Conservation (phyloP, 2,113 vertebrate genomes). For the Poecile atricapillus region DNA sequence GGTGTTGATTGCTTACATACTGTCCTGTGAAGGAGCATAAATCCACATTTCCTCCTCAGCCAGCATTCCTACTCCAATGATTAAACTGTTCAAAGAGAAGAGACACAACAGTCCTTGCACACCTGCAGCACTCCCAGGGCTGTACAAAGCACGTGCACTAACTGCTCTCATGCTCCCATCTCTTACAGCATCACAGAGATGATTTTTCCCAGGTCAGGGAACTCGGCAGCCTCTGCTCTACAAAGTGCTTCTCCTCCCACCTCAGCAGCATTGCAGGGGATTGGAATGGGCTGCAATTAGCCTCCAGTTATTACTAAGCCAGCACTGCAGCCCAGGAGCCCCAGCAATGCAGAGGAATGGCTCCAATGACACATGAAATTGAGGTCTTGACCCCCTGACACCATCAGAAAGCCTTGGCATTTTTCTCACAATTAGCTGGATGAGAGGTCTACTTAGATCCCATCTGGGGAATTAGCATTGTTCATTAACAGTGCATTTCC, state of each 20-base stretch:
- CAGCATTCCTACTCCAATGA: background rate
- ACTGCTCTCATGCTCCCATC: fast-evolving
- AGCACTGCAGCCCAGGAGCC: background rate
- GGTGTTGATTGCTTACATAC: fast-evolving
- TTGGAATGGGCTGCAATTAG: background rate
- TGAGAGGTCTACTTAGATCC: conserved; percentile 10
- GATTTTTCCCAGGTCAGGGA: background rate
- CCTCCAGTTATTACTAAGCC: background rate
- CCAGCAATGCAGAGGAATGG: background rate
- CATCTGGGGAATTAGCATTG: conserved; percentile 48
- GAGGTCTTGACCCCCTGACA: conserved; percentile 33
- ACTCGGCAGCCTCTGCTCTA: background rate
- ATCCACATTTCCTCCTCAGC: background rate
- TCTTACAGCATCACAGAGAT: background rate
- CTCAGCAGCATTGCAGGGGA: background rate
- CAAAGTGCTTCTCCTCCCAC: background rate
- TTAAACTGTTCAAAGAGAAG: background rate
- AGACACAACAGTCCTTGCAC: background rate
- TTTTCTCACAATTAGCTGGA: conserved; percentile 56
- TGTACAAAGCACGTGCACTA: background rate
- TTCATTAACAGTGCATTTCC: conserved; percentile 36
- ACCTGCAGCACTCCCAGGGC: background rate
- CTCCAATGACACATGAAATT: conserved; percentile 57
- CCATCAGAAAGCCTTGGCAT: conserved; percentile 14
- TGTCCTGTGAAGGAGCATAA: background rate